Conservation (phyloP, 2,888 invertebrate genomes). For the Congeria kusceri region DNA sequence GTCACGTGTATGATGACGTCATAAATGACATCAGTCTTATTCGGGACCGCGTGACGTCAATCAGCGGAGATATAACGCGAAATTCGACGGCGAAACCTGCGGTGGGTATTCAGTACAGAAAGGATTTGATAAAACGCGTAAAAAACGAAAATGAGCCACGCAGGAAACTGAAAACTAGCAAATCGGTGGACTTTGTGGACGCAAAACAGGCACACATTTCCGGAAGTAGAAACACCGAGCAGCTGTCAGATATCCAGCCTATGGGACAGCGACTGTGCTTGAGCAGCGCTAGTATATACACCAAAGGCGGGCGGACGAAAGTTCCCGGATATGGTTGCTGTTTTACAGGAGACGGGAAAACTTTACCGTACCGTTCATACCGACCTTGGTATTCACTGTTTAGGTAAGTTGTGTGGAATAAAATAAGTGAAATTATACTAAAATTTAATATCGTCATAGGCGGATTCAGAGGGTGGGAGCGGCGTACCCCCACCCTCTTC, state of each 20-base stretch:
- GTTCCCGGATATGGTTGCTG: slow-evolving; percentile 56
- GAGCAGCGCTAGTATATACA: slow-evolving; percentile 27
- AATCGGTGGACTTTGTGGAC: slow-evolving; percentile 56
- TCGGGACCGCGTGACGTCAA: slow-evolving; percentile 42
- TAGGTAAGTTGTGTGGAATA: slow-evolving; percentile 35
- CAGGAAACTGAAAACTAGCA: slow-evolving; percentile 42
- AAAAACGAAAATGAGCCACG: neutral
- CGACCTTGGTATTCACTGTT: slow-evolving; percentile 21
- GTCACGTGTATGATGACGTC: slow-evolving; percentile 56
- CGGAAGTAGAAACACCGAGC: slow-evolving; percentile 12
- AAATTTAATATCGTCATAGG: too few relatives aligned
- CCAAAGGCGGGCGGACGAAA: slow-evolving; percentile 15
- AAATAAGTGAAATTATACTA: too few relatives aligned
- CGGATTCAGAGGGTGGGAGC: too few relatives aligned
- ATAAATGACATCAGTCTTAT: slow-evolving; percentile 52
- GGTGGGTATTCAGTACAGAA: neutral
- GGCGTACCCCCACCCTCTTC: too few relatives aligned
- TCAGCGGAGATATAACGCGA: slow-evolving; percentile 28
- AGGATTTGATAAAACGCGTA: neutral
- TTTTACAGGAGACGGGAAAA: slow-evolving; percentile 56
- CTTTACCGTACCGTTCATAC: slow-evolving; percentile 42
- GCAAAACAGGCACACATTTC: slow-evolving; percentile 12
- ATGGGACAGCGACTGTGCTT: slow-evolving; percentile 12
- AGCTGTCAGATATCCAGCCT: too few relatives aligned
- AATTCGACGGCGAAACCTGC: neutral